phyloP scores from a whole-genome alignment of 2,888 invertebrate species.

The Drosophila prolongata region DNA sequence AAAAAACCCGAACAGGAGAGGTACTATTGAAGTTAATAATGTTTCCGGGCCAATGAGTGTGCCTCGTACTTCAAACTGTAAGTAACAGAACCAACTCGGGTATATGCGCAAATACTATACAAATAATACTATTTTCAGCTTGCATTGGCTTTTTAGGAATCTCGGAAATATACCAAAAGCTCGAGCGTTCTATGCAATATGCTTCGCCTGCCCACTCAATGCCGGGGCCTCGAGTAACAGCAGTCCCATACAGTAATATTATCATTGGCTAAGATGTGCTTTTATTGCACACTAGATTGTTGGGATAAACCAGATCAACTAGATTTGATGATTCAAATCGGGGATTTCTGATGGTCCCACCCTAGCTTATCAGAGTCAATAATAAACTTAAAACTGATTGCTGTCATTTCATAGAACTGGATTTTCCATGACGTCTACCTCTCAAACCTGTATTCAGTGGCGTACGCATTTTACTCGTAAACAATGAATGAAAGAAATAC shows the following conservation, averaged over 20 bases:
- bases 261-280: constrained; percentile 77
- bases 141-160: constrained; percentile 73
- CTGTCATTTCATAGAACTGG: constrained; percentile 55
- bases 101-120: neutral
- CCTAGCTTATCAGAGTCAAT: constrained; percentile 12
- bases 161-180: constrained; percentile 61
- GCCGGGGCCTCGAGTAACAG: constrained; percentile 80
- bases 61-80: constrained; percentile 82
- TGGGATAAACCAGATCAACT: neutral
- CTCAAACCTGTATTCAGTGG: constrained; percentile 56
- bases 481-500: neutral
- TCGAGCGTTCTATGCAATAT: constrained; percentile 82
- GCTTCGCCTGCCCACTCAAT: constrained; percentile 81
- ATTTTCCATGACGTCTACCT: constrained; percentile 46
- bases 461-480: neutral
- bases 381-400: constrained; percentile 13
- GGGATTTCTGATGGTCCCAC: constrained; percentile 22
- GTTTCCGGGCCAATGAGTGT: constrained; percentile 23
- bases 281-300: neutral
- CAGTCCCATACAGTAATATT: constrained; percentile 80
- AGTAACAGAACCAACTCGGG: constrained; percentile 12
- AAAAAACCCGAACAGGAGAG: neutral
- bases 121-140: constrained; percentile 54
- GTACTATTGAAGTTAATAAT: too few species aligned
- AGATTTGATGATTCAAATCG: constrained; percentile 8